Evolutionary conservation across 2,888 invertebrate genomes (phyloP).

Genomic region (Drosophila demipolita): DNA sequence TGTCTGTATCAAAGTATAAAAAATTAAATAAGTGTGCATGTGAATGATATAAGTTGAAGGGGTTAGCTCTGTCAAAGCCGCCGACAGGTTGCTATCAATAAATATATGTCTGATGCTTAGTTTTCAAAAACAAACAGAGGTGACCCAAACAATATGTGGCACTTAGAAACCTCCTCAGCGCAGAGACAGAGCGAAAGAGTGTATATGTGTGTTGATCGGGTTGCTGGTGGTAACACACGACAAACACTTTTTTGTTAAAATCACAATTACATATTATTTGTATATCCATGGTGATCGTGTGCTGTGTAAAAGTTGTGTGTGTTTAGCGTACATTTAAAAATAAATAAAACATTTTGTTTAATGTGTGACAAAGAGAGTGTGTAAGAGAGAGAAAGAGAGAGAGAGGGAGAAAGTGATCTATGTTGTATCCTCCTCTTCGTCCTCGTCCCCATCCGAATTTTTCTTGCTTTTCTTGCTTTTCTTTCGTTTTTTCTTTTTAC

Average conservation of each 20-base stretch:
- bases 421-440: background rate
- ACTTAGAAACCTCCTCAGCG: slow-evolving; percentile 59
- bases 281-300: slow-evolving; percentile 57
- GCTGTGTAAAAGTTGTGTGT: background rate
- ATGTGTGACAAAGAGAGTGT: background rate
- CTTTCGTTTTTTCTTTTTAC: background rate
- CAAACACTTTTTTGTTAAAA: slow-evolving; percentile 5
- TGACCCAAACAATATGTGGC: slow-evolving; percentile 17
- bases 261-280: slow-evolving; percentile 1
- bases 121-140: slow-evolving; percentile 76
- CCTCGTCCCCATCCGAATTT: background rate
- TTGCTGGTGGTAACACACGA: slow-evolving; percentile 47
- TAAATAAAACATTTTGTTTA: background rate
- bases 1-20: background rate
- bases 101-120: slow-evolving; percentile 68
- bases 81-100: slow-evolving; percentile 75
- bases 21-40: background rate
- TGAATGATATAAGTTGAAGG: slow-evolving; percentile 42
- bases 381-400: background rate
- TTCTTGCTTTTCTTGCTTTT: background rate
- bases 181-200: slow-evolving; percentile 2
- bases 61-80: slow-evolving; percentile 15
- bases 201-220: slow-evolving; percentile 40
- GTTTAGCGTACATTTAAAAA: background rate
- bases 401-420: background rate